phyloP scores from a whole-genome alignment of 2,888 invertebrate genomes.

The Diarsia brunnea region DNA sequence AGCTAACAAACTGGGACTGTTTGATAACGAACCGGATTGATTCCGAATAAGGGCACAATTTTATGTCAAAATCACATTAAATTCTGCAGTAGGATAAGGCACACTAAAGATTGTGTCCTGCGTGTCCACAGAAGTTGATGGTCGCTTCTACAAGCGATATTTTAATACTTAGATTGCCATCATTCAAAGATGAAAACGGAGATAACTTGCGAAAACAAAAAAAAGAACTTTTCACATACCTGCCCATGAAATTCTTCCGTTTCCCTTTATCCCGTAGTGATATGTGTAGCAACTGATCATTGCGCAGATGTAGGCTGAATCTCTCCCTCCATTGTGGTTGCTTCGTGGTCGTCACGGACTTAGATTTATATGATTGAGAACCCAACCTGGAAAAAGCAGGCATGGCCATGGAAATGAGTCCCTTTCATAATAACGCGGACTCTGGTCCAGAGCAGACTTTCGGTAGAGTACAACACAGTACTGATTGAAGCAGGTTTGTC shows the following conservation, averaged over 20 bases:
- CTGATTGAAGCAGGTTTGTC: background rate
- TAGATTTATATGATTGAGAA: constrained; percentile 79
- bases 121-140: background rate
- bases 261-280: constrained; percentile 84
- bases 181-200: background rate
- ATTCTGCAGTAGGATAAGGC: background rate
- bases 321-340: constrained; percentile 84
- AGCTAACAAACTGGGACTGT: background rate
- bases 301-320: constrained; percentile 78
- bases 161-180: background rate
- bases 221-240: constrained; percentile 68
- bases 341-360: constrained; percentile 74
- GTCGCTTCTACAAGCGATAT: background rate
- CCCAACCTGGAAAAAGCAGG: constrained; percentile 77
- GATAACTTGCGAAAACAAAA: no score
- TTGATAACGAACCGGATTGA: background rate
- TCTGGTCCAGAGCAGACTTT: background rate
- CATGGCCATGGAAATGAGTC: background rate
- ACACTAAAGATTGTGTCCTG: no score
- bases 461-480: background rate
- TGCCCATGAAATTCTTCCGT: constrained; percentile 86
- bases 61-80: background rate
- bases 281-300: constrained; percentile 76
- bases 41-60: background rate
- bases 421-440: background rate